Evolutionary conservation across 2,888 invertebrate species (phyloP), one percentile per base, ranked within the genome.

Genomic region (Stenolophus ochropezus): DNA sequence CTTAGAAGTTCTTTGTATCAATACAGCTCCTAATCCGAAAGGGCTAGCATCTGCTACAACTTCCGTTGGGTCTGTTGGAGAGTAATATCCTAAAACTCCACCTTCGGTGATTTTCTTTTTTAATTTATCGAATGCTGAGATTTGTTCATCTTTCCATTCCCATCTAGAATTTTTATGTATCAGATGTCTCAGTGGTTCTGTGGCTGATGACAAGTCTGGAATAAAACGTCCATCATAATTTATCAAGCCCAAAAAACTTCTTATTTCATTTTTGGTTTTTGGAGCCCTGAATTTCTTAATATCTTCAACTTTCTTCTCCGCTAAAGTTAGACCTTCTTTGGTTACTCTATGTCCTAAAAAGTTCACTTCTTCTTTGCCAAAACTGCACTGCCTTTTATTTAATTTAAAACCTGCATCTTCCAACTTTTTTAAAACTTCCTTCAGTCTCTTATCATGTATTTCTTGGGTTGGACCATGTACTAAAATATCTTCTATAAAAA

Each of bases 31-130:
- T 8, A 87, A 53, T 0, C 84, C 86, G 2, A 87, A 86, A 3
- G 87, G 86, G 25, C 86, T 87, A 4, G 87, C 88, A 82, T 88
- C 88, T 1, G 87, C 87, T 21, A 87, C 83, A 0, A 88, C 84
- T 58, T 85, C 84, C 2, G 87, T 87, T 21, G 82, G 83, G 14
- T 84, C 84, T 51, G 18, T n/a, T 8, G 18, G 51, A 1, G 51
- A 51, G 14, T 51, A 16, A 51, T 16, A 51, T 5, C 16, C 18
- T 2, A 51, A 4, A 4, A 51, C 51, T 51, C 14, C 16, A 3
- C 14, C 14, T 51, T n/a, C 51, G 14, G 18, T 56, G 53, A 16
- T 51, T 51, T 16, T 49, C 6, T 49, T 49, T 4, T 49, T 49
- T n/a, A 49, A 49, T 14, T 49, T n/a, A n/a, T 49, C 4, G 14